A percentile compares a stretch with the other conserved stretches of the same genome.
phyloP scores from a whole-genome alignment of 2,888 invertebrate genomes.

The Cantharis rustica region DNA sequence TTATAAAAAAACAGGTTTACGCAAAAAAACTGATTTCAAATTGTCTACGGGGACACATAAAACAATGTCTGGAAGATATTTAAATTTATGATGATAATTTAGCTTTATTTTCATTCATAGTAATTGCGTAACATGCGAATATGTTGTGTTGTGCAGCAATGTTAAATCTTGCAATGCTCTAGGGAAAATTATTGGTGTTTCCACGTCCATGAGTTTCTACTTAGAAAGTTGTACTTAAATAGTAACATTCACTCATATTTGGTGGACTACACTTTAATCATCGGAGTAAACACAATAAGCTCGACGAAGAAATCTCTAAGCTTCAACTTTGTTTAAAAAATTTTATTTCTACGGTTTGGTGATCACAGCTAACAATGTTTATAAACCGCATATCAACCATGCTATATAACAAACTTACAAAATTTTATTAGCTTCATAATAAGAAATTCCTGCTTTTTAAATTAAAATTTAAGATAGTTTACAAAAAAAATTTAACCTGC shows the following conservation, averaged over 20 bases:
- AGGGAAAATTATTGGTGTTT: conserved; percentile 45
- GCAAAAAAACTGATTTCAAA: neutral
- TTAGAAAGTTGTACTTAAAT: conserved; percentile 39
- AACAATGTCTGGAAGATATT: neutral
- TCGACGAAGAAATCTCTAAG: neutral
- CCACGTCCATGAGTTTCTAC: conserved; percentile 46
- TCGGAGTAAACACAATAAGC: conserved; percentile 30
- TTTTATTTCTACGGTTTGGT: neutral
- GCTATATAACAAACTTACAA: neutral
- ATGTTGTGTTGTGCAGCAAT: conserved; percentile 32
- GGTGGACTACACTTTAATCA: conserved; percentile 33
- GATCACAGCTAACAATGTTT: neutral
- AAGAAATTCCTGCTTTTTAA: neutral
- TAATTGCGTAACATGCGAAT: conserved; percentile 33
- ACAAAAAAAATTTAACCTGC: no score
- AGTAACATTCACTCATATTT: conserved; percentile 33
- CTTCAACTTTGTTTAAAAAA: neutral
- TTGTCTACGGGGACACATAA: neutral
- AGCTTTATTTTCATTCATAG: conserved; percentile 21
- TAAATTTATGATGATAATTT: conserved; percentile 5
- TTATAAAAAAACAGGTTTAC: neutral
- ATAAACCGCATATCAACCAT: neutral
- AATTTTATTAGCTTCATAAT: neutral
- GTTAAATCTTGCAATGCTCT: conserved; percentile 39
- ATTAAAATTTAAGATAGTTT: neutral